Conservation (phyloP, 2,797 vertebrate species). For the Hemitrygon akajei region DNA sequence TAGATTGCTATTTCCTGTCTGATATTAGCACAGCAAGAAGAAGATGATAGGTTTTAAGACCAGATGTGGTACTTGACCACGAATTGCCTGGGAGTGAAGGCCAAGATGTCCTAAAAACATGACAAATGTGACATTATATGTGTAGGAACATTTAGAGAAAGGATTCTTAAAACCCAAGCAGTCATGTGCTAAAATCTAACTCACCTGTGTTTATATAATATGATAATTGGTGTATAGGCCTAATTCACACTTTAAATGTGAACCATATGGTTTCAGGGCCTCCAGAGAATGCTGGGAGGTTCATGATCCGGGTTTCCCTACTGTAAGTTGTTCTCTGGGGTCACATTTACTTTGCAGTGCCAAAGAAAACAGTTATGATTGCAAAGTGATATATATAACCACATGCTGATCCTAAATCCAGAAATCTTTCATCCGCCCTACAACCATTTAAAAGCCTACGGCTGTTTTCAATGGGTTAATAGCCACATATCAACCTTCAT, state of each 20-base stretch:
- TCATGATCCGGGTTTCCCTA: conserved; percentile 48
- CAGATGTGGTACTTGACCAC: conserved; percentile 52
- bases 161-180: conserved; percentile 51
- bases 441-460: conserved; percentile 51
- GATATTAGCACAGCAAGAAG: conserved; percentile 57
- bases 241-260: conserved; percentile 55
- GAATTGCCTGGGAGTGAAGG: conserved; percentile 52
- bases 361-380: conserved; percentile 56
- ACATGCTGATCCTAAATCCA: conserved; percentile 54
- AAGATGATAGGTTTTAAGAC: conserved; percentile 51
- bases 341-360: conserved; percentile 48
- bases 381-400: conserved; percentile 52
- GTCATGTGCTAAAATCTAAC: conserved; percentile 53
- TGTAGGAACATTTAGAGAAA: conserved; percentile 49
- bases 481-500: conserved; percentile 58
- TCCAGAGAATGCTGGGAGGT: conserved; percentile 44
- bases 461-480: conserved; percentile 65
- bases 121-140: conserved; percentile 53
- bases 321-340: conserved; percentile 51
- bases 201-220: conserved; percentile 56
- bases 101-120: conserved; percentile 47
- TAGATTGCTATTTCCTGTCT: conserved; percentile 66
- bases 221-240: conserved; percentile 57
- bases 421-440: conserved; percentile 46
- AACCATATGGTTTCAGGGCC: conserved; percentile 51